phyloP scores from a whole-genome alignment of 2,888 invertebrate species.

The Spialia ferax region DNA sequence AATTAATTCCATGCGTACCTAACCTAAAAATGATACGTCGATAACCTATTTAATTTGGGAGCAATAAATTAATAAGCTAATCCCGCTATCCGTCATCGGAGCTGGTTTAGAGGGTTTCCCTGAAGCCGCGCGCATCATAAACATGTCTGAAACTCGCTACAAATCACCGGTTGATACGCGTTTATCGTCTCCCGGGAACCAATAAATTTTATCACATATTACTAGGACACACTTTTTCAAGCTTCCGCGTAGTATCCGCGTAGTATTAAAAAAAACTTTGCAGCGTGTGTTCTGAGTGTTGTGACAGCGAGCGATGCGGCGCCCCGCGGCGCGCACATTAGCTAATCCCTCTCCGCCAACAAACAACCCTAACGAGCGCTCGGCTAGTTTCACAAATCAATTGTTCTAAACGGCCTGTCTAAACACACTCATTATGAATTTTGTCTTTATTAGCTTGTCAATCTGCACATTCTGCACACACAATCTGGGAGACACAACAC shows the following conservation, averaged over 20 bases:
- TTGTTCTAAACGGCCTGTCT: slow-evolving; percentile 24
- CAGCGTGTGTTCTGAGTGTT: slow-evolving; percentile 54
- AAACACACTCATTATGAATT: slow-evolving; percentile 28
- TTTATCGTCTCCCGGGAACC: slow-evolving; percentile 61
- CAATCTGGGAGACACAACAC: background rate
- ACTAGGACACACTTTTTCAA: slow-evolving; percentile 53
- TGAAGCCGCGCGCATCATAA: slow-evolving; percentile 46
- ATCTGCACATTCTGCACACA: slow-evolving; percentile 1
- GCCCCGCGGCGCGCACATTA: slow-evolving; percentile 51
- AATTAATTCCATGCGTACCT: no score
- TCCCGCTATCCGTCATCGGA: slow-evolving; percentile 43
- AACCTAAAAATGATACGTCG: background rate
- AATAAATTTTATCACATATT: slow-evolving; percentile 67
- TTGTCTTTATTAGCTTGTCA: slow-evolving; percentile 20
- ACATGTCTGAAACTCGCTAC: slow-evolving; percentile 43
- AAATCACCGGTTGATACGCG: slow-evolving; percentile 43
- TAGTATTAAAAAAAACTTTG: slow-evolving; percentile 47
- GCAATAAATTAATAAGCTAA: slow-evolving; percentile 42
- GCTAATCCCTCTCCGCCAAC: slow-evolving; percentile 41
- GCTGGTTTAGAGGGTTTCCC: slow-evolving; percentile 43
- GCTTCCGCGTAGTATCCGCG: slow-evolving; percentile 61
- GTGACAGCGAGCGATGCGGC: slow-evolving; percentile 58
- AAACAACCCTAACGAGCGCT: slow-evolving; percentile 47
- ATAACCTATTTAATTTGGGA: background rate
- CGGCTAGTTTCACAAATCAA: slow-evolving; percentile 21